phyloP scores from a whole-genome alignment of 2,888 invertebrate genomes.

The Orthosia gothica region DNA sequence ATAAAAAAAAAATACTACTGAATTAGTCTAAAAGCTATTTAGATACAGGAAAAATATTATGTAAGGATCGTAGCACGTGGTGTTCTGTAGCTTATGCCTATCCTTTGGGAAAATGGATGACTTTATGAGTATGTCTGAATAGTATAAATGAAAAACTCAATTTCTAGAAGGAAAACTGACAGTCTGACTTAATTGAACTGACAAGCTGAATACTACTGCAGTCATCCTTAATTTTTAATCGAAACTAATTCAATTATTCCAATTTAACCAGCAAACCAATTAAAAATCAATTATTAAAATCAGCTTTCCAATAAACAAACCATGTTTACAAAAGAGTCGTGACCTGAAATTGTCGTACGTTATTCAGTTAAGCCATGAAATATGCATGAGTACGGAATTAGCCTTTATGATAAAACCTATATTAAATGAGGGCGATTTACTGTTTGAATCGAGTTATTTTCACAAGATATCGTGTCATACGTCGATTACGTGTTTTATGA shows the following conservation, averaged over 20 bases:
- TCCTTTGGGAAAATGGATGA: too few relatives aligned
- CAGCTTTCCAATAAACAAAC: slow-evolving; percentile 56
- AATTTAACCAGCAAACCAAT: slow-evolving; percentile 16
- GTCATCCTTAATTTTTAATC: background rate
- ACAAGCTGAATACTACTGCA: background rate
- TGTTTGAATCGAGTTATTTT: too few relatives aligned
- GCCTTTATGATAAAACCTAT: too few relatives aligned
- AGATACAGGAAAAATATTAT: too few relatives aligned
- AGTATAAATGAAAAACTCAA: background rate
- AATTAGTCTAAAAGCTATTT: too few relatives aligned
- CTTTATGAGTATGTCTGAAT: too few relatives aligned
- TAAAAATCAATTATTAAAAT: slow-evolving; percentile 53
- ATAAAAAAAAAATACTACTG: too few relatives aligned
- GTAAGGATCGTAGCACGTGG: too few relatives aligned
- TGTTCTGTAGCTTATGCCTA: too few relatives aligned
- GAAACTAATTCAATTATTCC: background rate
- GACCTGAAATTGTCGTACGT: slow-evolving; percentile 74
- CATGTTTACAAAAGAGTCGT: slow-evolving; percentile 70
- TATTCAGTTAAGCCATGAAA: slow-evolving; percentile 79
- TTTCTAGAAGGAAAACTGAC: background rate
- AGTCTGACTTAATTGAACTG: background rate
- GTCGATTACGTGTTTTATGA: too few relatives aligned
- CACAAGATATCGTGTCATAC: too few relatives aligned
- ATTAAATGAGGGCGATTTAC: too few relatives aligned
- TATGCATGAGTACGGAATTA: slow-evolving; percentile 81